These are phyloP conservation scores for Papilio polytes DNA, from an alignment of 1,140 invertebrate species.

Conservation along the genomic window DNA sequence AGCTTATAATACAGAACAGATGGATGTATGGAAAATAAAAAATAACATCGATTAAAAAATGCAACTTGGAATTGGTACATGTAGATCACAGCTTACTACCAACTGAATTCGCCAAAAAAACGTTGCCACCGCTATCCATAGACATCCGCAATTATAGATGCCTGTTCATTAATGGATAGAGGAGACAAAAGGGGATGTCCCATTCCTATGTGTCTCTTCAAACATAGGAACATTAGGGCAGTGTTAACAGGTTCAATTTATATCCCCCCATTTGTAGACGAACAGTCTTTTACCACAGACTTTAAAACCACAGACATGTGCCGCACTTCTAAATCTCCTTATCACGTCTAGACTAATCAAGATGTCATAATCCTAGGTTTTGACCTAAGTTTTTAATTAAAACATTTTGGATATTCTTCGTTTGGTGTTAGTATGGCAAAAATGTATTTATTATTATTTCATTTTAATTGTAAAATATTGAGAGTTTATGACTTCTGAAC, in stretches of 20 bases:
- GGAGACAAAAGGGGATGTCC: too few species aligned
- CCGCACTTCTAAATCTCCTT: not conserved
- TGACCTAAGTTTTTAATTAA: not conserved
- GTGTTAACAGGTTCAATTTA: not conserved
- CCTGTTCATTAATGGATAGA: too few species aligned
- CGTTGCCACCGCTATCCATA: too few species aligned
- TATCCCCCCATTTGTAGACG: not conserved
- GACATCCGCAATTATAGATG: too few species aligned
- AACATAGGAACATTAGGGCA: not conserved
- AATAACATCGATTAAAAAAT: not conserved
- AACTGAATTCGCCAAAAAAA: too few species aligned
- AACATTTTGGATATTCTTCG: not conserved
- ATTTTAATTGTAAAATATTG: too few species aligned
- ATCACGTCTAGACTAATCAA: constrained; percentile 2
- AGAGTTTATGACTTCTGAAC: too few species aligned
- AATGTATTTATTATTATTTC: too few species aligned
- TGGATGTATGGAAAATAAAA: not conserved
- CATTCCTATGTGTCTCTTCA: too few species aligned
- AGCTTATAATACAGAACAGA: not conserved
- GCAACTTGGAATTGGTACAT: not conserved
- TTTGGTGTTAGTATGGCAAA: too few species aligned
- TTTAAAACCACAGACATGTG: not conserved
- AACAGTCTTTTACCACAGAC: constrained; percentile 1
- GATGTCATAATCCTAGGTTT: not conserved
- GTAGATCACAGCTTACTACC: not conserved